phyloP scores from a whole-genome alignment of 2,888 invertebrate genomes.

The Gymnosoma rotundatum region DNA sequence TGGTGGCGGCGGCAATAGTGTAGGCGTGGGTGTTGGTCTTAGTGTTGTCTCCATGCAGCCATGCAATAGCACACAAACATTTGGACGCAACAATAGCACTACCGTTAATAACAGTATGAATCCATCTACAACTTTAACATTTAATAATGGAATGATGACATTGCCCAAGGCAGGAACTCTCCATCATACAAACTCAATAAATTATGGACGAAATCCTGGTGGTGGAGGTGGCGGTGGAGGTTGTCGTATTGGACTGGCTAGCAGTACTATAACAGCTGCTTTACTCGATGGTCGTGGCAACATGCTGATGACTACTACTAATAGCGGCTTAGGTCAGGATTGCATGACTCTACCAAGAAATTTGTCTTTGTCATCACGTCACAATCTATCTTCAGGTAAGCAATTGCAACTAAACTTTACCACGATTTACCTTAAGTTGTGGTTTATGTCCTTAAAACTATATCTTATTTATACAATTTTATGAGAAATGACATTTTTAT shows the following conservation, averaged over 20 bases:
- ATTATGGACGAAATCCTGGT: slow-evolving; percentile 79
- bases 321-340: slow-evolving; percentile 74
- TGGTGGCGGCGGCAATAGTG: slow-evolving; percentile 44
- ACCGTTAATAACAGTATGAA: slow-evolving; percentile 73
- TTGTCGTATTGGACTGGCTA: slow-evolving; percentile 69
- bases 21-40: slow-evolving; percentile 55
- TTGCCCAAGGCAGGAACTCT: slow-evolving; percentile 80
- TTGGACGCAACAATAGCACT: slow-evolving; percentile 75
- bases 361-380: slow-evolving; percentile 78
- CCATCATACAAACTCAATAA: slow-evolving; percentile 81
- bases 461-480: not conserved
- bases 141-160: slow-evolving; percentile 82
- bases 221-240: slow-evolving; percentile 75
- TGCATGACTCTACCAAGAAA: slow-evolving; percentile 82
- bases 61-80: slow-evolving; percentile 77
- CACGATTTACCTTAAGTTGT: not conserved
- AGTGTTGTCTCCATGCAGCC: slow-evolving; percentile 56
- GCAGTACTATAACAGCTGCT: slow-evolving; percentile 71
- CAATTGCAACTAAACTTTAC: slow-evolving; percentile 13
- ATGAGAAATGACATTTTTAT: slow-evolving; percentile 29
- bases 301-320: slow-evolving; percentile 72
- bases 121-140: slow-evolving; percentile 72
- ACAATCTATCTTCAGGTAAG: slow-evolving; percentile 79
- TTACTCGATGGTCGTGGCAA: slow-evolving; percentile 77
- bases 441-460: not conserved